Percentiles rank a stretch among this genome's conserved stretches.
Evolutionary conservation across 2,797 vertebrate genomes (phyloP).

Genomic region (Dendrocincla fuliginosa): DNA sequence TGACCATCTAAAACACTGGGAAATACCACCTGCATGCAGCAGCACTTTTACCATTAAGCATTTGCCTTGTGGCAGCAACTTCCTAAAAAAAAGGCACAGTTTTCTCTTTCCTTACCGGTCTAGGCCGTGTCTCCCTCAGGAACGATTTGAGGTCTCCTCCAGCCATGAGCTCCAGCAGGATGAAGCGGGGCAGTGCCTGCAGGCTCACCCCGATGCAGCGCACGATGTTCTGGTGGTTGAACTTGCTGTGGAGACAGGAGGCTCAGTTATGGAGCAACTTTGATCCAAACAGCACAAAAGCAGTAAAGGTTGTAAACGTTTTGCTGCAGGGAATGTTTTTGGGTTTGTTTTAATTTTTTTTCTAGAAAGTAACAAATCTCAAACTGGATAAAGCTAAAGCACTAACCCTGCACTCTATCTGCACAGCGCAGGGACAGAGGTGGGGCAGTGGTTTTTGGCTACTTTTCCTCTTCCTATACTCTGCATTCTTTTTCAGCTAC

Average conservation of each 20-base stretch:
- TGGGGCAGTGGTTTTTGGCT: neutral
- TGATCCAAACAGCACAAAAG: neutral
- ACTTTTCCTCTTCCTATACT: neutral
- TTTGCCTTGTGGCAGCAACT: neutral
- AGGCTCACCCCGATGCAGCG: slow-evolving; percentile 95
- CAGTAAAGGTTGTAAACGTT: neutral
- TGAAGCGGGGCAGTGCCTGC: slow-evolving; percentile 94
- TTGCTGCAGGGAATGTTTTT: neutral
- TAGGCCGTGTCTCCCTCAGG: slow-evolving; percentile 92
- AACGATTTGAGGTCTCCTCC: slow-evolving; percentile 97
- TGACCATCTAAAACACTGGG: neutral
- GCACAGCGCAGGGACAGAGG: neutral
- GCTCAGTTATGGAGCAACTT: neutral
- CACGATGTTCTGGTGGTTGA: slow-evolving; percentile 99
- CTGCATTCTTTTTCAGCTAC: neutral
- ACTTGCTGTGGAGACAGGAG: slow-evolving; percentile 84
- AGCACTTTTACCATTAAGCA: neutral
- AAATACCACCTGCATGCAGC: neutral
- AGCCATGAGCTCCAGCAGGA: slow-evolving; percentile 96
- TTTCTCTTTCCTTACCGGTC: slow-evolving; percentile 89
- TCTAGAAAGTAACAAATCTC: neutral
- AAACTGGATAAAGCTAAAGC: neutral
- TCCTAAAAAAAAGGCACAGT: neutral
- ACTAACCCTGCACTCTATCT: neutral
- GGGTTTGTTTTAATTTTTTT: too few relatives aligned